Evolutionary conservation across 2,888 invertebrate genomes (phyloP), one percentile per base, ranked within the genome.

Genomic region (Agrochola lota): DNA sequence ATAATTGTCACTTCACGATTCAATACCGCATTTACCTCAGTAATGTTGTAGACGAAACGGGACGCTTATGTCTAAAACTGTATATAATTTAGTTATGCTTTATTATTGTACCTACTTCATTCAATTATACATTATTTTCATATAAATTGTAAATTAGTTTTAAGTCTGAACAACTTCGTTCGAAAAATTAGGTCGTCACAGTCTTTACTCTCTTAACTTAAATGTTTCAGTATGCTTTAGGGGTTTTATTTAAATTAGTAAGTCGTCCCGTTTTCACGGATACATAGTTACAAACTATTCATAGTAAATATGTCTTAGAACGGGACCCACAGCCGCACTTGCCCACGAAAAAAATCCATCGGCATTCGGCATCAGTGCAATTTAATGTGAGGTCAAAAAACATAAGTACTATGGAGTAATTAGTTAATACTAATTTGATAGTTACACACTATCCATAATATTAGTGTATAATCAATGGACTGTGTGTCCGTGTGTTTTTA

Each of bases 11-110:
- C 70, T 85, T 83, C 80, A 85, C 85, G 85, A 80, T 85, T 85
- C 76, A 80, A 90, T 88, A 86, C 91, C 91, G 88, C 85, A 91
- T 88, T 74, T 91, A 91, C 91, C 91, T 91, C 91, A 91, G 78
- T 88, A 85, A 82, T 86, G 49, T 74, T 83, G 85, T 86, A 85
- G 73, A 77, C 82, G 85, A 84, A 89, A 88, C 86, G 86, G 86
- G 90, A 85, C 86, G 77, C 73, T 85, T 80, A 77, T 67, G 59
- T 74, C 62, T 20, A 20, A 69, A 66, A 69, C 43, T 84, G 77
- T 85, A 77, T 77, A 80, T 74, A 85, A 68, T 80, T 76, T 85
- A 74, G 30, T 76, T 67, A 60, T 67, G 72, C 55, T 64, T 66
- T 81, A 79, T 75, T 62, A 35, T 59, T 78, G 30, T 83, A 76